Conservation (phyloP, 2,797 vertebrate genomes). For the Rhincodon typus region DNA sequence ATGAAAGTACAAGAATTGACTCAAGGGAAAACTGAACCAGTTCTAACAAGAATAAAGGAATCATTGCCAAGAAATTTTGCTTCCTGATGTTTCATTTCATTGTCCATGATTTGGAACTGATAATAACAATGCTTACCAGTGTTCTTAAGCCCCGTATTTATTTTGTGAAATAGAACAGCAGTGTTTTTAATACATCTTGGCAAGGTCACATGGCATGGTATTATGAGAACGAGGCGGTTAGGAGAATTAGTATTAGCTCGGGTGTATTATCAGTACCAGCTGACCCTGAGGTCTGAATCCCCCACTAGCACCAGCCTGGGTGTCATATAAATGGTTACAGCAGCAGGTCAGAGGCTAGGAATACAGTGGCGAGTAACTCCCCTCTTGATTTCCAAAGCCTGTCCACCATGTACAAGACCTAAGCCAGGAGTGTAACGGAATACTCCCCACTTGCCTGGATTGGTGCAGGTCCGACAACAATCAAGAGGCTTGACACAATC, state of each 20-base stretch:
- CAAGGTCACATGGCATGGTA: background rate
- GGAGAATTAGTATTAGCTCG: background rate
- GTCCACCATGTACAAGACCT: too few relatives aligned
- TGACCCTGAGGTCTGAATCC: background rate
- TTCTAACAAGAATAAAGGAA: background rate
- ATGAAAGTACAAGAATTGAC: conserved; percentile 20
- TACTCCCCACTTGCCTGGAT: too few relatives aligned
- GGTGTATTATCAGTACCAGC: too few relatives aligned
- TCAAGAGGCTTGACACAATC: too few relatives aligned
- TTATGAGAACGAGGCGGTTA: background rate
- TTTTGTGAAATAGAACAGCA: background rate
- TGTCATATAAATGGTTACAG: too few relatives aligned
- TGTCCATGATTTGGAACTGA: background rate
- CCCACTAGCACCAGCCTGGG: too few relatives aligned
- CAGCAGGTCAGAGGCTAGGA: too few relatives aligned
- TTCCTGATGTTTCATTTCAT: background rate
- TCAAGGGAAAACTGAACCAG: background rate
- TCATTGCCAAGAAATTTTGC: background rate
- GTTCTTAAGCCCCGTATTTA: background rate
- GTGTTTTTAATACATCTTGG: background rate
- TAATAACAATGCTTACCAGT: background rate
- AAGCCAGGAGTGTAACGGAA: too few relatives aligned
- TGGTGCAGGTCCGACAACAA: too few relatives aligned
- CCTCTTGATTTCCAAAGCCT: too few relatives aligned
- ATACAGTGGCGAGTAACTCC: too few relatives aligned